Evolutionary conservation across 2,797 vertebrate species (phyloP).

Genomic region (Pangasius krempfi): DNA sequence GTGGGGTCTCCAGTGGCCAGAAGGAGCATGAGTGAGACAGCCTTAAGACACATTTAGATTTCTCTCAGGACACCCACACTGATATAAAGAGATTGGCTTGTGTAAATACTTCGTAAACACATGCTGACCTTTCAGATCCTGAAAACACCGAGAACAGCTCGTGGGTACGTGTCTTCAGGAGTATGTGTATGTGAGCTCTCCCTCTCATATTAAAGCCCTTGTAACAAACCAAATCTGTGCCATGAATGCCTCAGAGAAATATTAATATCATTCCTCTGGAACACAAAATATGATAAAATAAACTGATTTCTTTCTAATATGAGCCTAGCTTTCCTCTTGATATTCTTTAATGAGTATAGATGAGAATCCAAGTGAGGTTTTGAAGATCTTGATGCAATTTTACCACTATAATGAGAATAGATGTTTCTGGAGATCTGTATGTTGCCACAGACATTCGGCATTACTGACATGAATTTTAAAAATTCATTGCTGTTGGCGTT

Average conservation of each 20-base stretch:
- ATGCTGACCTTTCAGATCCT: constrained; percentile 19
- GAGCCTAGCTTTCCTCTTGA: constrained; percentile 2
- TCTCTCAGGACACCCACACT: constrained; percentile 13
- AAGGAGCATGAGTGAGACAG: constrained; percentile 9
- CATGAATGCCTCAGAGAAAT: constrained; percentile 33
- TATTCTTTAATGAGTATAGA: constrained; percentile 34
- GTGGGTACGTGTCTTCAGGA: background rate
- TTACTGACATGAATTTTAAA: background rate
- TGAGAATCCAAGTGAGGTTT: constrained; percentile 30
- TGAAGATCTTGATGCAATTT: constrained; percentile 16
- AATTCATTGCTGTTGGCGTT: background rate
- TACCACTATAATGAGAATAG: constrained; percentile 22
- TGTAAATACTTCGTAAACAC: constrained; percentile 33
- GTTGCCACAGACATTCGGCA: background rate
- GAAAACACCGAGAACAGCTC: background rate
- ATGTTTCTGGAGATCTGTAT: background rate
- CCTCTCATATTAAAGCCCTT: constrained; percentile 28
- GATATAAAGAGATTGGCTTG: constrained; percentile 12
- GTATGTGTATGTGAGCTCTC: constrained; percentile 10
- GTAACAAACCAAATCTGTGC: constrained; percentile 32
- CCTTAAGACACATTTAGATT: constrained; percentile 21
- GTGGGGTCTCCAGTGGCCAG: constrained; percentile 22
- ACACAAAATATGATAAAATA: constrained; percentile 19
- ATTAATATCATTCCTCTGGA: constrained; percentile 12
- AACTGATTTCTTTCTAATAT: constrained; percentile 26